Conservation (phyloP, 2,888 invertebrate genomes). For the Perdita meconis region DNA sequence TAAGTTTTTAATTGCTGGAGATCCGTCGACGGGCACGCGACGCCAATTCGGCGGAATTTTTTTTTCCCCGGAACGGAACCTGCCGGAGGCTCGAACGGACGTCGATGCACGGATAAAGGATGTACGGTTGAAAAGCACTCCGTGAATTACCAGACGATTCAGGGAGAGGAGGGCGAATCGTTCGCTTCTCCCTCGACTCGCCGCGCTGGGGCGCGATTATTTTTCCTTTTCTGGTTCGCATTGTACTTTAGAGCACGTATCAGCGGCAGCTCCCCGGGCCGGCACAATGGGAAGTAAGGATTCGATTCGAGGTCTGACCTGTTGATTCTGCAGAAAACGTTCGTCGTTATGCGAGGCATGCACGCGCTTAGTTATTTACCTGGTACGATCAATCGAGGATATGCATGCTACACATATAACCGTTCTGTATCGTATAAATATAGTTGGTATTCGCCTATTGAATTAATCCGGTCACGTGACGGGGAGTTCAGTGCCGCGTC, state of each 20-base stretch:
- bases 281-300: constrained; percentile 21
- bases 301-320: constrained; percentile 42
- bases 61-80: background rate
- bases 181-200: background rate
- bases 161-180: background rate
- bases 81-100: no score
- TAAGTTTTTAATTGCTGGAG: constrained; percentile 18
- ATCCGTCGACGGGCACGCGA: background rate
- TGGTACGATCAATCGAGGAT: constrained; percentile 43
- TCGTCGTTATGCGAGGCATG: constrained; percentile 43
- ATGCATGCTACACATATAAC: constrained; percentile 27
- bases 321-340: constrained; percentile 51
- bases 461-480: background rate
- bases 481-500: background rate
- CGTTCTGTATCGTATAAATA: constrained; percentile 16
- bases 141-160: constrained; percentile 23
- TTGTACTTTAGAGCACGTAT: constrained; percentile 26
- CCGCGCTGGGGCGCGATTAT: background rate
- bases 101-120: constrained; percentile 1
- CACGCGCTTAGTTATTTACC: constrained; percentile 49
- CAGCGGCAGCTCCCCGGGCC: background rate
- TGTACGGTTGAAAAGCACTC: constrained; percentile 13
- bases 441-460: background rate
- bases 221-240: background rate
- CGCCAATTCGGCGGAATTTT: background rate